phyloP scores from a whole-genome alignment of 2,113 vertebrate species.

The Urocitellus parryii region DNA sequence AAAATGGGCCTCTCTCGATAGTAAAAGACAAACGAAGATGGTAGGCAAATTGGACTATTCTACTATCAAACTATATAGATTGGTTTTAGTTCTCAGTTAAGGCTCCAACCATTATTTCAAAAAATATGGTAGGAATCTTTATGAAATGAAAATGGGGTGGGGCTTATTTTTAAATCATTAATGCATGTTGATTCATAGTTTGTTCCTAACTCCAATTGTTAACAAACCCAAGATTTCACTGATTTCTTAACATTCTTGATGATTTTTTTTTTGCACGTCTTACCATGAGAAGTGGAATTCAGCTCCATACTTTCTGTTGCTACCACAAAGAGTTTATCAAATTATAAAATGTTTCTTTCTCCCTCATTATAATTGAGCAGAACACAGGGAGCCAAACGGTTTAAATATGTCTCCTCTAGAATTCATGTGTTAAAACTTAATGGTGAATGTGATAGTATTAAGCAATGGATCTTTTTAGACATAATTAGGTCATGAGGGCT shows the following conservation, averaged over 20 bases:
- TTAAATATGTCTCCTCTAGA: background rate
- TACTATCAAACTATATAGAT: constrained; percentile 54
- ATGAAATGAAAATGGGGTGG: constrained; percentile 47
- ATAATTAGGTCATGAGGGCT: background rate
- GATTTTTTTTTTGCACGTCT: background rate
- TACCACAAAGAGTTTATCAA: background rate
- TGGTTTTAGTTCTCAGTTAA: constrained; percentile 69
- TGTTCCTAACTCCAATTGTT: background rate
- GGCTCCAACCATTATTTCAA: constrained; percentile 28
- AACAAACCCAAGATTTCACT: background rate
- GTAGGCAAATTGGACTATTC: constrained; percentile 72
- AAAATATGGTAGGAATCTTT: constrained; percentile 63
- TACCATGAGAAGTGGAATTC: background rate
- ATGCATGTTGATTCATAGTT: background rate
- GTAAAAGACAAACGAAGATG: constrained; percentile 70
- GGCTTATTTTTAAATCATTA: constrained; percentile 73
- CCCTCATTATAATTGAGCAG: background rate
- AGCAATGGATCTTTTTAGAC: background rate
- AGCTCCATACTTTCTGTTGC: background rate
- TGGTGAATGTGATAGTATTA: background rate
- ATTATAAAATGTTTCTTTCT: background rate
- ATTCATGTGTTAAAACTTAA: background rate
- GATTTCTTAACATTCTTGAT: background rate
- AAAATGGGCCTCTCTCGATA: constrained; percentile 51
- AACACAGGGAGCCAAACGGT: background rate